Evolutionary conservation across 2,113 vertebrate species (phyloP), one percentile per base, ranked within the genome.

Genomic region (Podarcis raffonei): DNA sequence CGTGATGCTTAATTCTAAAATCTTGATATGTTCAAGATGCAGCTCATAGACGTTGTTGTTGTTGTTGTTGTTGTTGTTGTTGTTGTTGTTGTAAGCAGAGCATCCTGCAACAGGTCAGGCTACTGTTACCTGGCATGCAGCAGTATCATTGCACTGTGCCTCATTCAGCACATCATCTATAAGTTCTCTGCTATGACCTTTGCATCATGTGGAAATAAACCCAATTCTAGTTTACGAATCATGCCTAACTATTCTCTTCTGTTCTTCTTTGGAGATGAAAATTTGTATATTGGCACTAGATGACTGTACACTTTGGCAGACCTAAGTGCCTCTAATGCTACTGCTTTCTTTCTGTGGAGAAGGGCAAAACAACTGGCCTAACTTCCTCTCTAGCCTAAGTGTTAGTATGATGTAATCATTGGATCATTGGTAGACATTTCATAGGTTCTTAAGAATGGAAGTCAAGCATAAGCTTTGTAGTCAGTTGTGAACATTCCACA

Each of bases 241-340:
- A 86, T 79, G 62, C 42, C 68, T 93, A 39, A 12, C 8, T 68
- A n/a, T 72, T 27, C 18, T 48, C 87, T 87, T 79, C 22, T 30
- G n/a, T 23, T 15, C 66, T 86, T 84, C 25, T 79, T 80, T 76
- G 80, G 82, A 66, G 66, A 32, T 91, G 87, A 84, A 79, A 88
- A 88, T 20, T 87, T 87, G 48, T 89, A 82, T 86, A 37, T 86
- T 92, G 90, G 76, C 86, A 91, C 42, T 59, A 62, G 87, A 1
- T 11, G 81, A 8, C 84, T 87, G 3, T 35, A 92, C 32, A 48
- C 57, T 79, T 95, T 92, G 84, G 87, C 91, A 95, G 89, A 68
- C 32, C 16, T 4, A 69, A 87, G 53, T 90, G 69, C 30, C 82
- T 90, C 89, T 87, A 86, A 89, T 91, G 91, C 74, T 90, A 3